These are phyloP conservation scores for Manacus vitellinus DNA, from an alignment of 2,113 vertebrate genomes.

Conservation along the genomic window DNA sequence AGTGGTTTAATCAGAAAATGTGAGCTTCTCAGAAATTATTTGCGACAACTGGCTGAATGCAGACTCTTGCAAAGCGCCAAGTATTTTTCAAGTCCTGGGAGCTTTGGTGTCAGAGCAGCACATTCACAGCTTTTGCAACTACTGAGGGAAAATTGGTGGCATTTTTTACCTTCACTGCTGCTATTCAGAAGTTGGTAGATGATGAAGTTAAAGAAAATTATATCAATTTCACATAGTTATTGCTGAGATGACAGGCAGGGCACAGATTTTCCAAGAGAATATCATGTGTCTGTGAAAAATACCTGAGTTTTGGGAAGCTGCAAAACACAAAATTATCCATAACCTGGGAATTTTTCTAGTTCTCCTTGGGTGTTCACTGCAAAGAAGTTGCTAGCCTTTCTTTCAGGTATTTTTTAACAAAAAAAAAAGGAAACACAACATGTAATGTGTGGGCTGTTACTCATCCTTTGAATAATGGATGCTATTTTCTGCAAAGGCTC, in stretches of 20 bases:
- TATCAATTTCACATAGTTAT: not conserved
- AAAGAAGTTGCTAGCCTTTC: not conserved
- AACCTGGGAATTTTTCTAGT: not conserved
- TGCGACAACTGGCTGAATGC: not conserved
- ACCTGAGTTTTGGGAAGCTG: not conserved
- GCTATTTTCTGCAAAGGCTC: not conserved
- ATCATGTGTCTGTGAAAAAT: not conserved
- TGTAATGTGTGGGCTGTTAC: constrained; percentile 8
- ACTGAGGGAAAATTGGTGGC: not conserved
- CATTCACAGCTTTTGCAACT: not conserved
- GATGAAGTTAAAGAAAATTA: not conserved
- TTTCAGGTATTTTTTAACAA: not conserved
- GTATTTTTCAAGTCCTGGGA: not conserved
- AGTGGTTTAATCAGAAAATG: not conserved
- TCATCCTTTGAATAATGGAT: constrained; percentile 17
- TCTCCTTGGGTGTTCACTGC: not conserved
- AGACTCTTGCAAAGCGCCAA: not conserved
- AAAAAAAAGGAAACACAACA: not conserved
- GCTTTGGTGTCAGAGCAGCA: not conserved
- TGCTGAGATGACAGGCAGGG: not conserved
- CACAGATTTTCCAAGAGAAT: not conserved
- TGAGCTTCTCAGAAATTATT: not conserved
- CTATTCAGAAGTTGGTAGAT: not conserved
- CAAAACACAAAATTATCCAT: not conserved
- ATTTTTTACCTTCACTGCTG: not conserved